Conservation (phyloP, 2,113 vertebrate genomes). For the Tor tambroides region DNA sequence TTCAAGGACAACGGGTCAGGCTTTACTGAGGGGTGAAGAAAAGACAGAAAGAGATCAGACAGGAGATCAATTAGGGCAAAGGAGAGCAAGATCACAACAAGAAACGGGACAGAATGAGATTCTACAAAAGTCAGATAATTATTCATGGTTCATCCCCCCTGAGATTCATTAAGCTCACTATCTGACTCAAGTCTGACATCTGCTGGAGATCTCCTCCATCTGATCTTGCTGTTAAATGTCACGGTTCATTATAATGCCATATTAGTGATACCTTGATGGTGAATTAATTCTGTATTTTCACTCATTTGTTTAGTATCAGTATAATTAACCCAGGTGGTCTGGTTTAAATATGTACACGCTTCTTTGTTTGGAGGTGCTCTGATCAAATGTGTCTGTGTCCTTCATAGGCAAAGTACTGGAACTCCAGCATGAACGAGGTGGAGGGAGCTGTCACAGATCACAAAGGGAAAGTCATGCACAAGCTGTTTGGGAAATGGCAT, state of each 20-base stretch:
- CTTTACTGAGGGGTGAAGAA: not conserved
- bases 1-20: constrained; percentile 2
- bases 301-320: not conserved
- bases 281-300: not conserved
- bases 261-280: not conserved
- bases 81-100: not conserved
- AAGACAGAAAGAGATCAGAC: constrained; percentile 8
- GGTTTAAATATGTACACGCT: not conserved
- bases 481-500: constrained; percentile 95
- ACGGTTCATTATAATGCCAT: not conserved
- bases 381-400: constrained; percentile 12
- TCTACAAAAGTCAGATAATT: not conserved
- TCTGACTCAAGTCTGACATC: constrained; percentile 55
- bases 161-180: constrained; percentile 42
- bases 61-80: not conserved
- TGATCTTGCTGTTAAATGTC: constrained; percentile 14
- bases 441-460: constrained; percentile 87
- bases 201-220: constrained; percentile 51
- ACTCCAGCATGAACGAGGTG: constrained; percentile 89
- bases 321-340: not conserved
- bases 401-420: constrained; percentile 93
- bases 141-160: not conserved
- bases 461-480: constrained; percentile 84
- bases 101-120: not conserved
- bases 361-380: not conserved